Evolutionary conservation across 1,140 invertebrate genomes (phyloP), one percentile per base, ranked within the genome.

Genomic region (Leptinotarsa defecta): DNA sequence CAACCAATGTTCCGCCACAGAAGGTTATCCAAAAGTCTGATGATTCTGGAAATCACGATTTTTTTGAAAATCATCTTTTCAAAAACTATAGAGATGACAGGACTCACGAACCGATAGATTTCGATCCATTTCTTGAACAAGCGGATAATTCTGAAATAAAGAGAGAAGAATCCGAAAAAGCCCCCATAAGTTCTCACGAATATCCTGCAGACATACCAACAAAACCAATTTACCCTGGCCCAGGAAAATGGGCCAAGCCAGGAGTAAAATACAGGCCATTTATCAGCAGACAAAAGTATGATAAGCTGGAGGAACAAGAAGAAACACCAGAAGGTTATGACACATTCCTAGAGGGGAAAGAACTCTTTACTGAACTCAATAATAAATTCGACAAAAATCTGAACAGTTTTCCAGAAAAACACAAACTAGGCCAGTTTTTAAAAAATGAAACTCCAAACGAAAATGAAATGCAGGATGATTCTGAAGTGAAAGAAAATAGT

Each of bases 211-310:
- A 77, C 22, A 83, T 89, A 11, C 80, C 87, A 2, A 89, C 89
- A 0, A 84, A 83, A 52, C 87, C 88, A 1, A 87, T 87, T 48
- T 89, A 90, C 76, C 84, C 84, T 0, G 86, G 82, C 1, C 85
- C 87, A 49, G 88, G 88, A 2, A 57, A 83, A 48, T 88, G 89
- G 87, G 88, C 87, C 0, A 88, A 86, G 52, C 86, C 85, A 4
- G 19, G 84, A 82, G 0, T 85, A 81, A 76, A 84, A 86, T 49
- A 86, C 86, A 4, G 20, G 83, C 20, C 77, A 84, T 81, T 79
- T 68, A 73, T 81, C 13, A 76, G 76, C 57, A 79, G 79, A 71
- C 80, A 83, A 43, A 74, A 67, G 72, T 81, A 73, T 43, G 52
- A 19, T 19, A 17, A 69, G 11, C 22, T 75, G 17, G 27, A 72